Evolutionary conservation across 2,888 invertebrate genomes (phyloP).

Genomic region (Oeneis ivallda): DNA sequence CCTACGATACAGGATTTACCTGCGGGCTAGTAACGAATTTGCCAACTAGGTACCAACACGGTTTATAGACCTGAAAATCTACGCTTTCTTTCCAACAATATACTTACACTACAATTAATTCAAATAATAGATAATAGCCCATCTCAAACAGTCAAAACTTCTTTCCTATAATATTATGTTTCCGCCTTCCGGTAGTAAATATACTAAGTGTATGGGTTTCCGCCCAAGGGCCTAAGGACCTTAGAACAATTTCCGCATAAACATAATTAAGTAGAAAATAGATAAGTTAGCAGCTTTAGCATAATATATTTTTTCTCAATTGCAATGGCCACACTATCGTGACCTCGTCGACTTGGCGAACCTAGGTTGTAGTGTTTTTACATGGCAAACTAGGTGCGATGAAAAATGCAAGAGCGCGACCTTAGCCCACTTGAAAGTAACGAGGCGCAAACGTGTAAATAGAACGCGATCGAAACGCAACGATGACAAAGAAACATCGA

Average conservation of each 20-base stretch:
- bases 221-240: not conserved
- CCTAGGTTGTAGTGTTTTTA: slow-evolving; percentile 43
- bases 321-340: not conserved
- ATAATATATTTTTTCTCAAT: not conserved
- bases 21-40: not conserved
- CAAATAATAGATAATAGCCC: not conserved
- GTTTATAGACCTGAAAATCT: too few relatives aligned
- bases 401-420: slow-evolving; percentile 69
- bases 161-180: too few relatives aligned
- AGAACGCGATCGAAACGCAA: slow-evolving; percentile 17
- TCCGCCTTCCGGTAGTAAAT: too few relatives aligned
- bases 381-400: slow-evolving; percentile 48
- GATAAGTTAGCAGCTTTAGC: too few relatives aligned
- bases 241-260: not conserved
- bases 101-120: not conserved
- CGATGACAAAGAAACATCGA: slow-evolving; percentile 20
- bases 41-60: not conserved
- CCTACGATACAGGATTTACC: not conserved
- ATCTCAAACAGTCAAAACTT: not conserved
- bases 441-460: slow-evolving; percentile 40
- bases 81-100: too few relatives aligned
- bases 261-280: not conserved
- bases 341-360: slow-evolving; percentile 23
- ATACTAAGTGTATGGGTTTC: too few relatives aligned
- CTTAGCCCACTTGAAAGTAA: slow-evolving; percentile 68